Evolutionary conservation across 1,140 invertebrate species (phyloP), one percentile per base, ranked within the genome.

Genomic region (Agrilus planipennis): DNA sequence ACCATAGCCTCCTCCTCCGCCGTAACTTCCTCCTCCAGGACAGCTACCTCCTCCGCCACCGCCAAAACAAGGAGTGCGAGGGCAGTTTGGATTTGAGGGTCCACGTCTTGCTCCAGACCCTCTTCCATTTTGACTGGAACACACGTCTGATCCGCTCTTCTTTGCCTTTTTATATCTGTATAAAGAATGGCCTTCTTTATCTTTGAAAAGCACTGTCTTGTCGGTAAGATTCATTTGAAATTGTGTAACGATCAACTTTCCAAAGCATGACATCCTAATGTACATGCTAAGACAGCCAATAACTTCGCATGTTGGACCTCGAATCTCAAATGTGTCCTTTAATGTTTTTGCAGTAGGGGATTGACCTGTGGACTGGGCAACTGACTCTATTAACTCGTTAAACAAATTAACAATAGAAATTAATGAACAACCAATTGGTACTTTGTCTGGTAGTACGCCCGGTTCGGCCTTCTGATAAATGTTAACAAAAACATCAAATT

Each of bases 231-330:
- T 62, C 60, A 62, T 62, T 60, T 77, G 71, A 51, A 79, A 80
- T 47, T 73, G 71, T 2, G 77, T 80, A 3, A 77, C 63, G 20
- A 79, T 77, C 42, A 76, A 61, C 47, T 71, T 71, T 10, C 76
- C 77, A 44, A 79, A 77, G 48, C 73, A 75, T 6, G 75, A 76
- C 49, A 73, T 67, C 7, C 76, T 57, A 4, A 73, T 54, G 61
- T 70, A 72, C 42, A 76, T 63, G 49, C 69, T 49, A 40, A 67
- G 55, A 53, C 69, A 58, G 50, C 75, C 62, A 46, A 76, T 54
- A 47, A 58, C 46, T 55, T 67, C 42, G 28, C 60, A 55, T 27
- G 60, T 60, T 36, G 63, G 7, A 64, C 58, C 62, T 4, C 66
- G 60, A 14, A 72, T 57, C 22, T 67, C 61, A 50, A 75, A 79